Conservation (phyloP, 2,113 vertebrate genomes). For the Trematomus loennbergii region DNA sequence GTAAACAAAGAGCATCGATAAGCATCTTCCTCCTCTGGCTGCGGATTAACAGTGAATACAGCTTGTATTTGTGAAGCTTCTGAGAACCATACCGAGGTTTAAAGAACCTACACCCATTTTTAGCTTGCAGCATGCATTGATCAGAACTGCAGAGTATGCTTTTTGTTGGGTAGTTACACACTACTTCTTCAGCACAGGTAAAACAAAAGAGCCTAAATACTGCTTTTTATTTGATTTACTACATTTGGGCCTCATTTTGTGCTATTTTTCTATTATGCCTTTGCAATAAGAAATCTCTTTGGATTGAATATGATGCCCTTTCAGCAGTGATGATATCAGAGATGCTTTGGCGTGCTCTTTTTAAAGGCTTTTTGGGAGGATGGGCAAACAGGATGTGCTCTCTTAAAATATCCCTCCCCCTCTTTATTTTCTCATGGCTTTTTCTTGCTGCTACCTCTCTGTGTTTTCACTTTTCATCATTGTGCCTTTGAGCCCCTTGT, state of each 20-base stretch:
- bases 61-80: background rate
- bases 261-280: background rate
- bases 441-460: background rate
- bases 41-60: background rate
- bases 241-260: background rate
- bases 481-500: conserved; percentile 26
- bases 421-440: conserved; percentile 23
- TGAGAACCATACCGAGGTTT: background rate
- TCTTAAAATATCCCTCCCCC: background rate
- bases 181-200: background rate
- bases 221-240: background rate
- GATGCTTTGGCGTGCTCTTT: background rate
- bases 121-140: background rate
- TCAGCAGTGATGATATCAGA: conserved; percentile 1
- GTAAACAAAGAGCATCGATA: background rate
- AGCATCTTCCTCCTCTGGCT: background rate
- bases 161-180: background rate
- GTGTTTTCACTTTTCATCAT: conserved; percentile 30
- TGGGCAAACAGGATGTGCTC: background rate
- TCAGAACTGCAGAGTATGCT: background rate
- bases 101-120: background rate
- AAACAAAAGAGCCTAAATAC: background rate
- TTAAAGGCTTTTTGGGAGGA: conserved; percentile 2
- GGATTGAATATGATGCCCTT: background rate
- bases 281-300: background rate